Evolutionary conservation across 2,888 invertebrate species (phyloP).

Genomic region (Escarpia spicata): DNA sequence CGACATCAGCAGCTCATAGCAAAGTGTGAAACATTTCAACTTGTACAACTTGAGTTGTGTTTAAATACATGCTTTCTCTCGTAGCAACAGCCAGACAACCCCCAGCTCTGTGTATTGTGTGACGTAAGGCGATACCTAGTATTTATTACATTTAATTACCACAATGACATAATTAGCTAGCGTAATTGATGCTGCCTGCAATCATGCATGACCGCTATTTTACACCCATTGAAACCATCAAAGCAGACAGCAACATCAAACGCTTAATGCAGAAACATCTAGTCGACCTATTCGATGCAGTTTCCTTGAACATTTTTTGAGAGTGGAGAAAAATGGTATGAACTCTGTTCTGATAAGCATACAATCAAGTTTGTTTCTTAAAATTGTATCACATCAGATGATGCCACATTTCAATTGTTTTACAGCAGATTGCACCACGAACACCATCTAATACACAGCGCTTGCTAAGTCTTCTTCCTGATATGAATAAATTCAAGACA

Average conservation of each 20-base stretch:
- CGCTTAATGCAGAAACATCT: not conserved
- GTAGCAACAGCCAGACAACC: not conserved
- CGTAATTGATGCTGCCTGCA: not conserved
- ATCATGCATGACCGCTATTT: not conserved
- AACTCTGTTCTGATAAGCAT: too few species aligned
- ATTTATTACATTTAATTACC: not conserved
- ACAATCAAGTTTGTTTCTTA: too few species aligned
- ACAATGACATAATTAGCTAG: not conserved
- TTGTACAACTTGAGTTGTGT: not conserved
- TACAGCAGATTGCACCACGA: too few species aligned
- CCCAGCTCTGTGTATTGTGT: not conserved
- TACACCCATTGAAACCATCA: not conserved
- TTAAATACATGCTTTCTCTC: not conserved
- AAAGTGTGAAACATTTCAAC: not conserved
- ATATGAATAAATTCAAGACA: too few species aligned
- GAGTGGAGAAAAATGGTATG: too few species aligned
- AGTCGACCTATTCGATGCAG: not conserved
- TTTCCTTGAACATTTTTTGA: too few species aligned
- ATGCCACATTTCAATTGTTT: too few species aligned
- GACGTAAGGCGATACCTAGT: not conserved
- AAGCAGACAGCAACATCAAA: not conserved
- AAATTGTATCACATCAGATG: too few species aligned
- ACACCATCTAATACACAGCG: too few species aligned
- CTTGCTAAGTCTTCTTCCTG: too few species aligned
- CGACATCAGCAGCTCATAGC: not conserved